Base-by-base conservation (phyloP, 2,113 vertebrate species). In the Danionella cerebrum region DNA sequence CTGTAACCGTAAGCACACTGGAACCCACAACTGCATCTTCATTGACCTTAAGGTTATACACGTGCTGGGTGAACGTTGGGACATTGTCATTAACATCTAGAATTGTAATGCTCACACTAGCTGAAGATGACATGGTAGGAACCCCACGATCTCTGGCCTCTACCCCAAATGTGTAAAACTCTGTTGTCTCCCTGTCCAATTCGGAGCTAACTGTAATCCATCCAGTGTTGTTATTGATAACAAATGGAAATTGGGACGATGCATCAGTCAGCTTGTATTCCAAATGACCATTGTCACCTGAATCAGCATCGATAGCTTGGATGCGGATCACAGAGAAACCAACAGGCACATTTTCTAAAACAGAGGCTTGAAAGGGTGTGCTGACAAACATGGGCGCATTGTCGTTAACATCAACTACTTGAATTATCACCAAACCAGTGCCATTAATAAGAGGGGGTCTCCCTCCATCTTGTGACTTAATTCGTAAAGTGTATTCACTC, bases 331-430 rank as follows among this genome's bases (percentile, higher is more conserved):
- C 89, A 0, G 92, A 93, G 76, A 90, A 84, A 18, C 92, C 92
- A 24, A 89, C 22, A 0, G 90, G 88, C 65, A 90, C 90, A 0
- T 90, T 94, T 77, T 94, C 92, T 70, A 94, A 81, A 45, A 94
- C 91, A 0, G 90, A 85, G 2, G 92, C 90, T 75, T 94, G 92
- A 77, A 94, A 93, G 0, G 92, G 92, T 53, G 92, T 94, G 79
- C 92, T 94, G 52, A 94, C 91, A 42, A 94, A 94, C 76, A 94
- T 92, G 19, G 92, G 92, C 0, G 88, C 87, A 1, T 94, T 94
- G 72, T 94, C 92, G 1, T 94, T 94, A 1, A 93, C 83, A 0
- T 94, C 92, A 57, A 94, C 77, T 0, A 94, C 91, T 65, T 91
- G 91, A 66, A 94, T 90, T 0, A 89, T 87, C 22, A 94, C 92